phyloP scores from a whole-genome alignment of 2,888 invertebrate genomes.

The Leptura quadrifasciata region DNA sequence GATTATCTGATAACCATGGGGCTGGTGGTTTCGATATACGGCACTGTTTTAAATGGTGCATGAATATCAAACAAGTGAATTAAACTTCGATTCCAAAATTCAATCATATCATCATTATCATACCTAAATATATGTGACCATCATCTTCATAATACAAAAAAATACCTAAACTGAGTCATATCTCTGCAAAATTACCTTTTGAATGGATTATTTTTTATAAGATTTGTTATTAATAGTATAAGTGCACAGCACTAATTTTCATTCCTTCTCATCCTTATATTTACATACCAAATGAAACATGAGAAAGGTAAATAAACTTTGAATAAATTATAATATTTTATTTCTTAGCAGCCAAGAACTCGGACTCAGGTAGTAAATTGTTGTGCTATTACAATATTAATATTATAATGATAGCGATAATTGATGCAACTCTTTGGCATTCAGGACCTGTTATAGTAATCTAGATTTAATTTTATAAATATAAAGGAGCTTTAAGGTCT shows the following conservation, averaged over 20 bases:
- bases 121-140: too few species aligned
- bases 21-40: too few species aligned
- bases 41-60: too few species aligned
- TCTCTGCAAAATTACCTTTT: too few species aligned
- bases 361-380: not conserved
- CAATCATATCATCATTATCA: too few species aligned
- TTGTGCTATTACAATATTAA: not conserved
- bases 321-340: conserved; percentile 4
- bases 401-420: not conserved
- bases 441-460: not conserved
- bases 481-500: too few species aligned
- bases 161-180: too few species aligned
- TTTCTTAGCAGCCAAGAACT: not conserved
- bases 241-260: not conserved
- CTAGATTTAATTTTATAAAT: not conserved
- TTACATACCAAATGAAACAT: conserved; percentile 3
- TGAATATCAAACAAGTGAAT: too few species aligned
- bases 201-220: too few species aligned
- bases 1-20: too few species aligned
- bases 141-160: too few species aligned
- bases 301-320: not conserved
- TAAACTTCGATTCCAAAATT: too few species aligned
- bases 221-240: not conserved
- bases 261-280: not conserved
- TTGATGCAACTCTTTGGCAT: not conserved